Percentiles rank a stretch among this genome's conserved stretches.
phyloP scores from a whole-genome alignment of 2,888 invertebrate species.

The Aphrophora alni region DNA sequence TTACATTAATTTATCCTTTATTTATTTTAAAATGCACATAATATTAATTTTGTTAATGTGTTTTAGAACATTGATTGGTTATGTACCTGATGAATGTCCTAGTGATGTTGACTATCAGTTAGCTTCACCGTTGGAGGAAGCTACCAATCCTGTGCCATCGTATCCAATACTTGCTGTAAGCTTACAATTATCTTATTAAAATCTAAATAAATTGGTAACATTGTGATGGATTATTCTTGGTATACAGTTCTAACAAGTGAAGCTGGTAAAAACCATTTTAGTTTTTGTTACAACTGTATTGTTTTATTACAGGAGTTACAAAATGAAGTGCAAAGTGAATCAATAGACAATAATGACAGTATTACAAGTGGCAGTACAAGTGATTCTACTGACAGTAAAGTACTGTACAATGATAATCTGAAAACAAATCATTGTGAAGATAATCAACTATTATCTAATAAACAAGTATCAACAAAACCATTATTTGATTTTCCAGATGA shows the following conservation, averaged over 20 bases:
- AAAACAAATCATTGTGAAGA: not conserved
- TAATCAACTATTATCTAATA: not conserved
- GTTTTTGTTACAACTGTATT: not conserved
- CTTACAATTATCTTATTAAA: too few relatives aligned
- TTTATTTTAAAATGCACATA: too few relatives aligned
- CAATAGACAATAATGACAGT: not conserved
- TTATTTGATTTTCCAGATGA: slow-evolving; percentile 12
- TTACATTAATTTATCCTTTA: too few relatives aligned
- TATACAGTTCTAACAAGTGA: too few relatives aligned
- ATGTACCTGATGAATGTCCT: slow-evolving; percentile 61
- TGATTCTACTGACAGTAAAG: not conserved
- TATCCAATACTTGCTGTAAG: not conserved
- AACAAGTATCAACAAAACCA: not conserved
- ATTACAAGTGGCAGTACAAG: not conserved
- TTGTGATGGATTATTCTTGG: not conserved
- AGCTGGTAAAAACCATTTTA: too few relatives aligned
- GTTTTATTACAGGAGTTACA: not conserved
- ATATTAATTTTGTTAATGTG: too few relatives aligned
- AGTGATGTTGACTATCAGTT: slow-evolving; percentile 23
- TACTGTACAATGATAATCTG: not conserved
- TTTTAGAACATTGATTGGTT: slow-evolving; percentile 64
- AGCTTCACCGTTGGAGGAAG: slow-evolving; percentile 28
- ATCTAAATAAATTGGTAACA: not conserved
- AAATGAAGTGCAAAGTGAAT: not conserved
- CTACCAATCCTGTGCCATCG: slow-evolving; percentile 9